phyloP scores from a whole-genome alignment of 1,140 invertebrate genomes.

The Notospermus geniculatus region DNA sequence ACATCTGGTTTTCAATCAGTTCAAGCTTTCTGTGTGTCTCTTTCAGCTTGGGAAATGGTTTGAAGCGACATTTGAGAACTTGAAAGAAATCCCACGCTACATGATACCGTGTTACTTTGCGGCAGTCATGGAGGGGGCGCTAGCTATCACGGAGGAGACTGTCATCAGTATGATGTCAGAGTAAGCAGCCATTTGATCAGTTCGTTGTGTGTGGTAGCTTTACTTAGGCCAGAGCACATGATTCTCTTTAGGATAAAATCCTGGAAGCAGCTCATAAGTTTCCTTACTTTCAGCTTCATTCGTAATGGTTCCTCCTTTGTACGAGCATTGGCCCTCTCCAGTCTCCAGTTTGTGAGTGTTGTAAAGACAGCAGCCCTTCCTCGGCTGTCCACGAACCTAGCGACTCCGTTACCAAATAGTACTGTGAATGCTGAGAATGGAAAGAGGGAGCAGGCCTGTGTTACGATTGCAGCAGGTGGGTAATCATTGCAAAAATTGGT shows the following conservation, averaged over 20 bases:
- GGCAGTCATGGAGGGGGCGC: constrained; percentile 74
- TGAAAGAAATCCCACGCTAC: constrained; percentile 82
- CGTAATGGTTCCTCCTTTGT: constrained; percentile 75
- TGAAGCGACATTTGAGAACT: constrained; percentile 63
- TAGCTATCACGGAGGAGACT: constrained; percentile 66
- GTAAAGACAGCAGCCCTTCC: constrained; percentile 78
- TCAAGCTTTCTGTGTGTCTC: neutral
- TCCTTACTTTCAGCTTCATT: constrained; percentile 65
- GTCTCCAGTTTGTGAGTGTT: constrained; percentile 78
- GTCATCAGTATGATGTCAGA: constrained; percentile 65
- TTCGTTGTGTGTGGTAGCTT: neutral
- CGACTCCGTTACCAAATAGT: constrained; percentile 64
- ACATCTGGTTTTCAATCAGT: constrained; percentile 1
- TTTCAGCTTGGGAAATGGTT: constrained; percentile 58
- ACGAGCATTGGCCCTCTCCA: constrained; percentile 77
- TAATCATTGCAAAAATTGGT: too few species aligned
- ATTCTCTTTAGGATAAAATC: neutral
- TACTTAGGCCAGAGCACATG: neutral
- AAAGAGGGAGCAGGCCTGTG: constrained; percentile 56
- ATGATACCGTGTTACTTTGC: constrained; percentile 93
- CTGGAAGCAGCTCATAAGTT: neutral
- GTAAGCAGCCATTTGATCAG: too few species aligned
- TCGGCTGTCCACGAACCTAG: constrained; percentile 68
- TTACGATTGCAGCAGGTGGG: constrained; percentile 65
- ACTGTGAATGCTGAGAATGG: constrained; percentile 46